A percentile compares a stretch with the other conserved stretches of the same genome.
phyloP scores from a whole-genome alignment of 2,888 invertebrate species.

The Philereme vetulata region DNA sequence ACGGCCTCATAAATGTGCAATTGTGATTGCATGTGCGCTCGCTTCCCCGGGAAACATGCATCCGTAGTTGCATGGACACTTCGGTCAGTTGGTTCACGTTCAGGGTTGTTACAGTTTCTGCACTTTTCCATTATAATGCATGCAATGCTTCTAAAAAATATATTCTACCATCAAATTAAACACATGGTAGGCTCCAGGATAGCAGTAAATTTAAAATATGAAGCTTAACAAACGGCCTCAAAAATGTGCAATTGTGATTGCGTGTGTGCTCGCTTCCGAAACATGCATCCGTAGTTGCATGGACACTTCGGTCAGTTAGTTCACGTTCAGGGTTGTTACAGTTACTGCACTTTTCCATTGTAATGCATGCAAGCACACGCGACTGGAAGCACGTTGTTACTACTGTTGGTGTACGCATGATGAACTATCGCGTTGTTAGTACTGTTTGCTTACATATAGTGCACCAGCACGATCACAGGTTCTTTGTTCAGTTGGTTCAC shows the following conservation, averaged over 20 bases:
- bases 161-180: too few species aligned
- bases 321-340: slow-evolving; percentile 62
- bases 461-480: slow-evolving; percentile 66
- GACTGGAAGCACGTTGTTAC: slow-evolving; percentile 76
- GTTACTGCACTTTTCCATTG: slow-evolving; percentile 86
- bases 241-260: too few species aligned
- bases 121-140: slow-evolving; percentile 89
- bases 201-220: too few species aligned
- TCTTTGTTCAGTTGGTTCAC: slow-evolving; percentile 61
- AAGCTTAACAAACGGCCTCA: too few species aligned
- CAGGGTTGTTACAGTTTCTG: slow-evolving; percentile 67
- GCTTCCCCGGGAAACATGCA: too few species aligned
- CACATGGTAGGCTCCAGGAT: too few species aligned
- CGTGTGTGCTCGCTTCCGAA: too few species aligned
- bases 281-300: too few species aligned
- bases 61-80: slow-evolving; percentile 61
- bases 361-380: slow-evolving; percentile 88
- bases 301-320: slow-evolving; percentile 55
- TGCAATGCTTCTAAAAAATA: too few species aligned
- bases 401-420: slow-evolving; percentile 74
- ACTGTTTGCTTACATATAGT: slow-evolving; percentile 68
- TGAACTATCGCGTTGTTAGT: slow-evolving; percentile 75
- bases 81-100: slow-evolving; percentile 60
- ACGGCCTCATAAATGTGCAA: too few species aligned
- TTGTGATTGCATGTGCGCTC: too few species aligned